Evolutionary conservation across 2,797 vertebrate species (phyloP), one percentile per base, ranked within the genome.

Genomic region (Crax fasciolata): DNA sequence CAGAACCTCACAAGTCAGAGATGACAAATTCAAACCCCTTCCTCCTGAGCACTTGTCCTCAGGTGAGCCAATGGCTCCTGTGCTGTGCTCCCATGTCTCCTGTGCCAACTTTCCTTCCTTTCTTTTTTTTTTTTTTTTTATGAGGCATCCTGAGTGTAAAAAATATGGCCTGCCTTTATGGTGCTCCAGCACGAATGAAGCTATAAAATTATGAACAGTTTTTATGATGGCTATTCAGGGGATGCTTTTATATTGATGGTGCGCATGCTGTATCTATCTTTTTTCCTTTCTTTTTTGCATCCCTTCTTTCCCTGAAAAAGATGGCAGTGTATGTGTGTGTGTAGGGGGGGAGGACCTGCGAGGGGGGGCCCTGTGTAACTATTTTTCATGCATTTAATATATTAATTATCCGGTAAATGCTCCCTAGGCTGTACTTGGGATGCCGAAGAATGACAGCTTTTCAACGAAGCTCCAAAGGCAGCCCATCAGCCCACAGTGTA

Each of bases 301-400:
- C 87, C 90, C 89, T 95, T 67, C 95, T 92, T 93, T 94, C 94
- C 87, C 90, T 80, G 80, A 51, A 91, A 90, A 87, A 92, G 61
- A 58, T 25, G 68, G 84, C 89, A 85, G 88, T 58, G 3, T 35
- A 6, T 6, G 20, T 27, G 73, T 27, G 74, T 6, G 75, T 1
- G 48, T 10, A 4, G 23, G 66, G 10, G 75, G 63, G 30, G 58
- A 84, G 74, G 81, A 65, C 65, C 30, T 71, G 80, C 28, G 4
- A 66, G 58, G 98, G 98, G 95, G 98, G 98, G 97, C 84, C 97
- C 99, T 99, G 98, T 99, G 98, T 99, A 99, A 99, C 99, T 99
- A 99, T 99, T 99, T 99, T 99, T 99, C 99, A 99, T 99, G 99
- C 99, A 99, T 99, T 99, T 99, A 99, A 99, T 99, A 99, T 99